These are phyloP conservation scores for Chrysolina americana DNA, from an alignment of 2,888 invertebrate genomes.

Conservation along the genomic window DNA sequence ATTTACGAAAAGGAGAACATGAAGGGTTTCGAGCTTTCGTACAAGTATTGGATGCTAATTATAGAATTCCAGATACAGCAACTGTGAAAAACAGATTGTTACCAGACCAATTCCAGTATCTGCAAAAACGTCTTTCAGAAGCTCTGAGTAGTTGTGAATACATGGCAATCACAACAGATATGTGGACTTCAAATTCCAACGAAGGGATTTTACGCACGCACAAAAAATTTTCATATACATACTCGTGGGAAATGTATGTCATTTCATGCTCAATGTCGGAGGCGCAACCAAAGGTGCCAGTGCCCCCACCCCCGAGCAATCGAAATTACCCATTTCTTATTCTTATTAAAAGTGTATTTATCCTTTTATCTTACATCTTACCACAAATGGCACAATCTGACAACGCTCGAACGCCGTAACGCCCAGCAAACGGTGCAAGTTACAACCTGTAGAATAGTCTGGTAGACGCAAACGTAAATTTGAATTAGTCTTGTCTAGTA, in stretches of 20 bases:
- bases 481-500: neutral
- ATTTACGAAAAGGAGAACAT: neutral
- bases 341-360: neutral
- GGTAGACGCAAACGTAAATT: neutral
- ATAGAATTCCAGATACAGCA: neutral
- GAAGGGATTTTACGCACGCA: constrained; percentile 6
- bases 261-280: neutral
- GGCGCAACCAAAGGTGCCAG: neutral
- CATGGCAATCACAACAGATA: constrained; percentile 1
- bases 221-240: too few relatives aligned
- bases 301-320: constrained; percentile 3
- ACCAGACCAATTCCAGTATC: neutral
- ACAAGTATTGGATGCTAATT: neutral
- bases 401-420: neutral
- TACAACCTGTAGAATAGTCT: too few relatives aligned
- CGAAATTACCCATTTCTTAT: constrained; percentile 4
- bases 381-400: constrained; percentile 7
- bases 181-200: neutral
- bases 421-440: neutral
- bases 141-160: neutral
- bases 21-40: neutral
- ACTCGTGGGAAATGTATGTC: too few relatives aligned
- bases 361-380: constrained; percentile 16
- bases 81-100: neutral
- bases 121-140: neutral